phyloP scores from a whole-genome alignment of 2,888 invertebrate genomes.

The Acrobasis suavella region DNA sequence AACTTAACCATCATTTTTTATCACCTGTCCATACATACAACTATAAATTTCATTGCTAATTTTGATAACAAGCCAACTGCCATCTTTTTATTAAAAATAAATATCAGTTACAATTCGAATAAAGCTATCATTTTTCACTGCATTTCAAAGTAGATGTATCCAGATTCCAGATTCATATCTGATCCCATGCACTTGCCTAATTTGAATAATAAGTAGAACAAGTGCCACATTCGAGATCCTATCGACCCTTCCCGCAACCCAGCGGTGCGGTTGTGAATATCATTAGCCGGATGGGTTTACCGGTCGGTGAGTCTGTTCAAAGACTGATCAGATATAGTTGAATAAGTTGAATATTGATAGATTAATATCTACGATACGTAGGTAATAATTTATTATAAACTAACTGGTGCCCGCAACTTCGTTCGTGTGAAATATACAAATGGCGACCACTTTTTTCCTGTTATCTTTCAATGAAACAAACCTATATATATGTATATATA shows the following conservation, averaged over 20 bases:
- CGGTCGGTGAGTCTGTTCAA: slow-evolving; percentile 2
- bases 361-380: too few relatives aligned
- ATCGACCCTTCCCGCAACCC: slow-evolving; percentile 19
- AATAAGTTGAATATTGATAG: too few relatives aligned
- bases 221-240: slow-evolving; percentile 13
- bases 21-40: too few relatives aligned
- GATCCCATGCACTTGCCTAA: slow-evolving; percentile 12
- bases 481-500: too few relatives aligned
- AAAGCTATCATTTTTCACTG: slow-evolving; percentile 3
- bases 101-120: slow-evolving; percentile 3
- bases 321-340: neutral
- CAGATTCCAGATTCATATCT: slow-evolving; percentile 9
- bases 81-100: neutral
- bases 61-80: too few relatives aligned
- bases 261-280: slow-evolving; percentile 20
- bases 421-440: too few relatives aligned
- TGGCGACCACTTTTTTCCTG: too few relatives aligned
- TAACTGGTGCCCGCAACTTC: too few relatives aligned
- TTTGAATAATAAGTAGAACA: slow-evolving; percentile 21
- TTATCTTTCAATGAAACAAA: too few relatives aligned
- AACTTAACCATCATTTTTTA: too few relatives aligned
- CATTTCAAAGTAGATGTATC: neutral
- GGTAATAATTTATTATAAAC: too few relatives aligned
- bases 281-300: slow-evolving; percentile 20
- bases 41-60: too few relatives aligned